phyloP scores from a whole-genome alignment of 2,113 vertebrate species.

The Microcebus ravelobensis region DNA sequence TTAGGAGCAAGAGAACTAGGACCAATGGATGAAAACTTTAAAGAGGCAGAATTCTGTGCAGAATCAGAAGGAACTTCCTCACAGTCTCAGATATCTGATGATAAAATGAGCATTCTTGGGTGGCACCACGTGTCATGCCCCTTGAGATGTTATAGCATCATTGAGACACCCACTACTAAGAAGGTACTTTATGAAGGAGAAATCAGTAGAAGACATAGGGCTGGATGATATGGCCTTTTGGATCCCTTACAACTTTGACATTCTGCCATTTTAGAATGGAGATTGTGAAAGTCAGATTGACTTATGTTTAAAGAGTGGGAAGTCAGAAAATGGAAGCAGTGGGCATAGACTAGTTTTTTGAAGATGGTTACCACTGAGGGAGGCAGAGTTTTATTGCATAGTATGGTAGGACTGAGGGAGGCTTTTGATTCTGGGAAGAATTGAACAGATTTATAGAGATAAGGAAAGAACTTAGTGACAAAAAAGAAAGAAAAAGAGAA shows the following conservation, averaged over 20 bases:
- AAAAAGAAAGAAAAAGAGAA: not conserved
- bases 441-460: not conserved
- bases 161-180: not conserved
- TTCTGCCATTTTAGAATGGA: conserved; percentile 39
- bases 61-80: not conserved
- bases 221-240: not conserved
- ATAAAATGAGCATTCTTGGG: not conserved
- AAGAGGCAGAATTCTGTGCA: not conserved
- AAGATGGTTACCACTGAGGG: not conserved
- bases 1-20: not conserved
- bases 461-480: not conserved
- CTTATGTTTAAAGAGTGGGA: not conserved
- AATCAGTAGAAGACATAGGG: not conserved
- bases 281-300: conserved; percentile 9
- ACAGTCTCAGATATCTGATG: not conserved
- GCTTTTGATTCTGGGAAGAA: conserved; percentile 1
- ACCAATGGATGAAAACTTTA: not conserved
- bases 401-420: not conserved
- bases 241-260: not conserved
- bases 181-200: not conserved
- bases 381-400: not conserved
- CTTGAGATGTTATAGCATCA: not conserved
- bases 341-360: not conserved
- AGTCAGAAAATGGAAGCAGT: not conserved
- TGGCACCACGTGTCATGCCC: not conserved